Base-by-base conservation (phyloP, 1,140 invertebrate genomes). In the Ostrea edulis region DNA sequence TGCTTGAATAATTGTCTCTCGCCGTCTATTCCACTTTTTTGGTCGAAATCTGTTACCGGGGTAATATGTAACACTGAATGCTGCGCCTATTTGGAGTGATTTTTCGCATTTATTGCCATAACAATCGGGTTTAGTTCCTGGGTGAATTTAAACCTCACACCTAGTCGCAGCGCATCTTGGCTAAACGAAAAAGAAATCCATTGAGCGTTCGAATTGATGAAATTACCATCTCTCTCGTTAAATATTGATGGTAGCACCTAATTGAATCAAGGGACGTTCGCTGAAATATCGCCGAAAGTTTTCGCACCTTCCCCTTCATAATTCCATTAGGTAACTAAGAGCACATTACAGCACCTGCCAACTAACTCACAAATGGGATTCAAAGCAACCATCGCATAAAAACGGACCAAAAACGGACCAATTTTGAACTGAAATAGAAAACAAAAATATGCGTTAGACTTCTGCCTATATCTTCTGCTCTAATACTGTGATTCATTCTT, bases 131-230 rank as follows among this genome's bases (percentile, higher is more conserved):
- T 90, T 87, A 83, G 84, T 88, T 89, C 89, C 91, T 88, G 82
- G 89, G 92, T 90, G 92, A 91, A 91, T 92, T 92, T 91, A 87
- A 89, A 89, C 88, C 90, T 91, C 84, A 88, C 92, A 91, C 92
- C 89, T 92, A 88, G 87, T 89, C 87, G 82, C 51, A 62, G 87
- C 25, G 83, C 84, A 90, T 90, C 87, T 85, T 81, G 71, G 86
- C 71, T 77, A 62, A 89, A 88, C 88, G 89, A 86, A 88, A 77
- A 89, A 87, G 88, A 92, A 92, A 90, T 91, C 87, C 89, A 90
- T 90, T 89, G 68, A 65, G 71, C 87, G 82, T 88, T 84, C 81
- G 81, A 84, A 86, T 87, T 91, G 88, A 92, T 92, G 87, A 89
- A 91, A 92, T 92, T 92, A 91, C 82, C 65, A 89, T 89, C 90